Percentiles rank a stretch among this genome's conserved stretches.
These are phyloP conservation scores for Nemopilema nomurai DNA, from an alignment of 30 jellyfish, hydroid and myxozoan species.

Conservation along the genomic window DNA sequence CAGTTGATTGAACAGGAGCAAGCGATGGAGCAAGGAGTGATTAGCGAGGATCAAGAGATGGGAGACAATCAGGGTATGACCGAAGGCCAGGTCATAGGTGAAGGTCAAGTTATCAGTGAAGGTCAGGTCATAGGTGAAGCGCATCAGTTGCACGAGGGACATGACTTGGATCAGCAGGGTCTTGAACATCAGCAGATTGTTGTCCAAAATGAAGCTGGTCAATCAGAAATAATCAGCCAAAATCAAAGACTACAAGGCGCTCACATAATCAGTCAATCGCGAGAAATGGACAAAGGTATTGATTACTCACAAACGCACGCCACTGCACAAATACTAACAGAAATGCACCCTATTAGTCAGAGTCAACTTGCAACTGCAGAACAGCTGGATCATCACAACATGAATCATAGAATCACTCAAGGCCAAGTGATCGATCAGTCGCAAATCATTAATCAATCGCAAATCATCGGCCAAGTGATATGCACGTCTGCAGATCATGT, in stretches of 20 bases:
- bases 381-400: not conserved
- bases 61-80: constrained; percentile 4
- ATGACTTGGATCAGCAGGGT: constrained; percentile 9
- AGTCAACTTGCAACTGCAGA: constrained; percentile 9
- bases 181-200: constrained; percentile 26
- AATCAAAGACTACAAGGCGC: constrained; percentile 25
- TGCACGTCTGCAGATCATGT: not conserved
- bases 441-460: constrained; percentile 32
- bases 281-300: constrained; percentile 10
- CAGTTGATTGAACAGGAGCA: constrained; percentile 42
- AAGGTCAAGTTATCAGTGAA: constrained; percentile 33
- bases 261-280: not conserved
- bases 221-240: constrained; percentile 18
- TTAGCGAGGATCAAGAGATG: constrained; percentile 3
- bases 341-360: constrained; percentile 54
- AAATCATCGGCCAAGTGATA: constrained; percentile 29
- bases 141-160: not conserved
- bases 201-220: constrained; percentile 1
- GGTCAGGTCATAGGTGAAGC: constrained; percentile 30
- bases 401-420: not conserved
- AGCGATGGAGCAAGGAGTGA: constrained; percentile 34
- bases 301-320: constrained; percentile 54
- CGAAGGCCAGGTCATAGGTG: constrained; percentile 28
- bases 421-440: constrained; percentile 24
- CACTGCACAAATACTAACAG: constrained; percentile 51